Percentiles rank a stretch among this genome's conserved stretches.
Conservation (phyloP, 2,797 vertebrate genomes). For the Manis pentadactyla region DNA sequence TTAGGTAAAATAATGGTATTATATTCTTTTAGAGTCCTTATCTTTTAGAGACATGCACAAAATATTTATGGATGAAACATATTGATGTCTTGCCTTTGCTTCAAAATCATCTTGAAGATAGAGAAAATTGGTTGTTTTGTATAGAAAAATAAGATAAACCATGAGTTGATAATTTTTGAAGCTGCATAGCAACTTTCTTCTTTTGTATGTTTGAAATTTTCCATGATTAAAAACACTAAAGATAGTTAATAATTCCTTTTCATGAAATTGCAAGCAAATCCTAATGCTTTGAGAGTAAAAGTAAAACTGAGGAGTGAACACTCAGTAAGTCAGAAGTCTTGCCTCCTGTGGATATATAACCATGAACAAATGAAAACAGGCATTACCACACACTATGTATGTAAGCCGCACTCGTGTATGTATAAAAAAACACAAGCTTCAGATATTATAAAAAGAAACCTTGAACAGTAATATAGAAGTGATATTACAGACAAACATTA, state of each 20-base stretch:
- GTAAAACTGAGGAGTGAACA: constrained; percentile 78
- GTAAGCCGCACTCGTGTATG: constrained; percentile 6
- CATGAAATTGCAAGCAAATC: constrained; percentile 86
- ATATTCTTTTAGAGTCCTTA: too few relatives aligned
- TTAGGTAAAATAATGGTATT: background rate
- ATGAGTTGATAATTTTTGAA: background rate
- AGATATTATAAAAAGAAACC: background rate
- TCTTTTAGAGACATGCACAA: background rate
- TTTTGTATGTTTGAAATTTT: background rate
- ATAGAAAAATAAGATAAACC: background rate
- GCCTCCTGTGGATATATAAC: constrained; percentile 63
- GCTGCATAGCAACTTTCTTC: background rate
- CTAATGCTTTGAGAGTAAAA: constrained; percentile 84
- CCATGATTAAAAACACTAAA: background rate
- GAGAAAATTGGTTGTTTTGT: background rate
- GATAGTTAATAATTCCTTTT: constrained; percentile 34
- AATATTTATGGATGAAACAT: background rate
- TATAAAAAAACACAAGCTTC: background rate
- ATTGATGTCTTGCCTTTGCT: background rate
- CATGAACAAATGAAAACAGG: constrained; percentile 84
- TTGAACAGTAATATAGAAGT: background rate
- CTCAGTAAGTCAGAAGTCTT: constrained; percentile 59
- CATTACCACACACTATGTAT: constrained; percentile 82
- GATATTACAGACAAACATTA: background rate
- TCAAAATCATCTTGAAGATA: background rate